Percentiles rank a stretch among this genome's conserved stretches.
These are phyloP conservation scores for Drosophila nigritarsus DNA, from an alignment of 2,888 invertebrate species.

Conservation along the genomic window DNA sequence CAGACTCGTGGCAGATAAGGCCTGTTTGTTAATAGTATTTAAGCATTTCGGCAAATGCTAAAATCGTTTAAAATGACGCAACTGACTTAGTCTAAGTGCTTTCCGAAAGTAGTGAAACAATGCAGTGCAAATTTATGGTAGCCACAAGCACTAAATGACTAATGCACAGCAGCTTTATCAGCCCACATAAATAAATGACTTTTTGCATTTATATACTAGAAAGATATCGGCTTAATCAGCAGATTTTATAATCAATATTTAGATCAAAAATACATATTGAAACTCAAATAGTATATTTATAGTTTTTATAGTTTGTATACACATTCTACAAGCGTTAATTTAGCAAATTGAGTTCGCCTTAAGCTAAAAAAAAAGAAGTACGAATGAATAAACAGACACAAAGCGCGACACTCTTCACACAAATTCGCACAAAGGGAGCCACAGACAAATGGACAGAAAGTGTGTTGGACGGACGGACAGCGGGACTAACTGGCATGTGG, in stretches of 20 bases:
- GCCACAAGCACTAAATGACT: slow-evolving; percentile 24
- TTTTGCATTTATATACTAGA: neutral
- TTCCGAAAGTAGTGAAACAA: neutral
- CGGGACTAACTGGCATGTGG: slow-evolving; percentile 19
- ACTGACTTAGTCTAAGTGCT: slow-evolving; percentile 40
- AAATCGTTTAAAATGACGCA: slow-evolving; percentile 11
- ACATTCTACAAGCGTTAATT: slow-evolving; percentile 35
- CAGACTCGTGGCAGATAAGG: slow-evolving; percentile 2
- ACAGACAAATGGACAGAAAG: slow-evolving; percentile 11
- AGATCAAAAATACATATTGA: neutral
- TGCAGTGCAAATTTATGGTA: neutral
- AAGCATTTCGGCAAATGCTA: neutral
- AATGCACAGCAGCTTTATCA: slow-evolving; percentile 20
- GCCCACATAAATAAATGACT: neutral
- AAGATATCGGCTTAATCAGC: neutral
- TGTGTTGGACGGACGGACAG: slow-evolving; percentile 14
- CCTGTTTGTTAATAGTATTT: neutral
- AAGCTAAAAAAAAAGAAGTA: slow-evolving; percentile 26
- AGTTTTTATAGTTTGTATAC: neutral
- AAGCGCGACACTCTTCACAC: slow-evolving; percentile 42
- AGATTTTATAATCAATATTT: neutral
- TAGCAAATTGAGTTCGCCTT: slow-evolving; percentile 53
- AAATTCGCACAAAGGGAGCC: slow-evolving; percentile 47
- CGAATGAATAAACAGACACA: slow-evolving; percentile 34
- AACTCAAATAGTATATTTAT: neutral